Evolutionary conservation across 1,140 invertebrate species (phyloP).

Genomic region (Drosophila nebulosa): DNA sequence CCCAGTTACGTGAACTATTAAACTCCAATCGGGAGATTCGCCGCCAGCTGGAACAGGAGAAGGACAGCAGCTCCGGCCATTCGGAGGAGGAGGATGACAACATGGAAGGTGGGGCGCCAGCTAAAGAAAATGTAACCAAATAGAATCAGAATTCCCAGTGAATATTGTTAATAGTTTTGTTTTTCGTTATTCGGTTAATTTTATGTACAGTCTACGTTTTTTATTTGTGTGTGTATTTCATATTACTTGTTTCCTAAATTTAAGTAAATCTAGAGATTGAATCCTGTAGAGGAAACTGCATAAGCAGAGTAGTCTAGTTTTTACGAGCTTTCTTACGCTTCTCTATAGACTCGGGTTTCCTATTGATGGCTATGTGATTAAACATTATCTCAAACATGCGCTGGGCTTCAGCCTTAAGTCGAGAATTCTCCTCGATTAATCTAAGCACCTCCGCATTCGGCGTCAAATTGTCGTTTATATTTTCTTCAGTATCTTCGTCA

Average conservation of each 20-base stretch:
- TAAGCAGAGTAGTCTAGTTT: conserved; percentile 5
- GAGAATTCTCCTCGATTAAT: conserved; percentile 40
- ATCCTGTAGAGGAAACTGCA: neutral
- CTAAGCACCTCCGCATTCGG: conserved; percentile 5
- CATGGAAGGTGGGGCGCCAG: conserved; percentile 25
- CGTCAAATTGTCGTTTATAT: conserved; percentile 79
- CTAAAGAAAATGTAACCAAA: conserved; percentile 14
- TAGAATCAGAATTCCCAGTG: conserved; percentile 5
- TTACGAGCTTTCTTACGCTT: conserved; percentile 23
- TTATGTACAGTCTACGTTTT: conserved; percentile 14
- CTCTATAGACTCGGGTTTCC: neutral
- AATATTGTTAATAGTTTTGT: neutral
- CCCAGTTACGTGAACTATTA: conserved; percentile 86
- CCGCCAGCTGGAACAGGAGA: conserved; percentile 62
- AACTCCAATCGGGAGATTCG: conserved; percentile 88
- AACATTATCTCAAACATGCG: conserved; percentile 22
- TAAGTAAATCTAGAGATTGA: conserved; percentile 33
- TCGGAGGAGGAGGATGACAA: conserved; percentile 19
- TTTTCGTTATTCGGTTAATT: neutral
- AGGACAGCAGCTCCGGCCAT: conserved; percentile 25
- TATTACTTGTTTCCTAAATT: conserved; percentile 31
- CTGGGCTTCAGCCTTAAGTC: conserved; percentile 34
- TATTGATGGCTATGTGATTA: conserved; percentile 8
- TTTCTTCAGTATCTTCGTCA: conserved; percentile 75
- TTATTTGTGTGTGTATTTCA: conserved; percentile 17